phyloP scores from a whole-genome alignment of 2,797 vertebrate genomes.

The Ispidina picta region DNA sequence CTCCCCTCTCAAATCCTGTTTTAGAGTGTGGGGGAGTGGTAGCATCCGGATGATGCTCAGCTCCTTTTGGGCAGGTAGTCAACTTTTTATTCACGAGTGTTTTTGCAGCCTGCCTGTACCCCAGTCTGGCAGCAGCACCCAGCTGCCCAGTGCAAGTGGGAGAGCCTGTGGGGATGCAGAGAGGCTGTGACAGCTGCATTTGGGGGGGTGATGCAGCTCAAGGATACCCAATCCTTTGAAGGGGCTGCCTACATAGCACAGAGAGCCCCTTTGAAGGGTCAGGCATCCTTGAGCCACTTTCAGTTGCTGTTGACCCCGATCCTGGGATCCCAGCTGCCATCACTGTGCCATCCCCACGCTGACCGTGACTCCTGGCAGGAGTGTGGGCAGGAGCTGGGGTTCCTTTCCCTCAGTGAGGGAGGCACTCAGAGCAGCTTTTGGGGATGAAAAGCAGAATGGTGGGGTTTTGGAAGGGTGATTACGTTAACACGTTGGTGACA shows the following conservation, averaged over 20 bases:
- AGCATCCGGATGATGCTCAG: neutral
- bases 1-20: neutral
- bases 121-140: neutral
- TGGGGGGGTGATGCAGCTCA: neutral
- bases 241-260: neutral
- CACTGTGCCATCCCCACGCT: accelerated
- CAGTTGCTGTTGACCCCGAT: accelerated
- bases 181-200: neutral
- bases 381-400: neutral
- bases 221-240: neutral
- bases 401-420: neutral
- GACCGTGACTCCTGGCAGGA: neutral
- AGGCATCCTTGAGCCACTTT: neutral
- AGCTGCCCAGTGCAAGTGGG: neutral
- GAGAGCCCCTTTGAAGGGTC: neutral
- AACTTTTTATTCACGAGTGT: neutral
- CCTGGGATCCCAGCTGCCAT: neutral
- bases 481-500: neutral
- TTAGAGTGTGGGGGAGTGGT: neutral
- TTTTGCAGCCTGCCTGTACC: neutral
- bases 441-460: neutral
- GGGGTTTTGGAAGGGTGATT: neutral
- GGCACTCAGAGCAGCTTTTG: neutral
- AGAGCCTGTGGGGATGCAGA: neutral
- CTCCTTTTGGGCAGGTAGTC: neutral